These are phyloP conservation scores for Brachyhypopomus occidentalis DNA, from an alignment of 2,113 vertebrate species.

Conservation along the genomic window DNA sequence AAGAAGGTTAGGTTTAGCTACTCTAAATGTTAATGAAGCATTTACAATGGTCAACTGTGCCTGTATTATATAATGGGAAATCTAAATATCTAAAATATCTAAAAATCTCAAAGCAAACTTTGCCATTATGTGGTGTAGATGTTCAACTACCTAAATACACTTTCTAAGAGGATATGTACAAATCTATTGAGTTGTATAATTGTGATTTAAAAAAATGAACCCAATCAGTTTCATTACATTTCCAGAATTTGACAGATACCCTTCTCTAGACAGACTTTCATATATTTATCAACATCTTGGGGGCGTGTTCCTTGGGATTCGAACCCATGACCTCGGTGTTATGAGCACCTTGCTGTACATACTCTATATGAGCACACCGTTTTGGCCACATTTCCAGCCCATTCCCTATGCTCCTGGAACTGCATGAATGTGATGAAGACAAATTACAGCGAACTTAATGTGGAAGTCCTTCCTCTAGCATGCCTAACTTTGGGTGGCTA, in stretches of 20 bases:
- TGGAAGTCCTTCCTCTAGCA: constrained; percentile 15
- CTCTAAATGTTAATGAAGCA: constrained; percentile 17
- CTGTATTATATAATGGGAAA: constrained; percentile 13
- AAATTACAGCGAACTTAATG: constrained; percentile 43
- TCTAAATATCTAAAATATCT: constrained; percentile 22
- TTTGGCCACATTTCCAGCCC: too few species aligned
- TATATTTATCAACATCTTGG: too few species aligned
- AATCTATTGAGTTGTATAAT: constrained; percentile 34
- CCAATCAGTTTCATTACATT: background rate
- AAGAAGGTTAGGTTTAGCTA: constrained; percentile 20
- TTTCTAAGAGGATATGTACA: constrained; percentile 30
- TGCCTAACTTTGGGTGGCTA: constrained; percentile 33
- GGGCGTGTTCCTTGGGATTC: too few species aligned
- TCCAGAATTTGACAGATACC: background rate
- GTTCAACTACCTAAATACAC: constrained; percentile 16
- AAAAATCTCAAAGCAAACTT: background rate
- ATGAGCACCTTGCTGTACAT: too few species aligned
- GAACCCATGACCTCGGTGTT: too few species aligned
- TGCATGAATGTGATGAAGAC: constrained; percentile 50
- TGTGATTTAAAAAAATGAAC: background rate
- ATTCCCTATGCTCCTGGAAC: constrained; percentile 6
- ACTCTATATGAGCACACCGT: too few species aligned
- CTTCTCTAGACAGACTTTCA: too few species aligned
- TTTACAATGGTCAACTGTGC: background rate
- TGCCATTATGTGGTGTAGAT: background rate